phyloP scores from a whole-genome alignment of 1,140 invertebrate species.

The Drosophila ambigua region DNA sequence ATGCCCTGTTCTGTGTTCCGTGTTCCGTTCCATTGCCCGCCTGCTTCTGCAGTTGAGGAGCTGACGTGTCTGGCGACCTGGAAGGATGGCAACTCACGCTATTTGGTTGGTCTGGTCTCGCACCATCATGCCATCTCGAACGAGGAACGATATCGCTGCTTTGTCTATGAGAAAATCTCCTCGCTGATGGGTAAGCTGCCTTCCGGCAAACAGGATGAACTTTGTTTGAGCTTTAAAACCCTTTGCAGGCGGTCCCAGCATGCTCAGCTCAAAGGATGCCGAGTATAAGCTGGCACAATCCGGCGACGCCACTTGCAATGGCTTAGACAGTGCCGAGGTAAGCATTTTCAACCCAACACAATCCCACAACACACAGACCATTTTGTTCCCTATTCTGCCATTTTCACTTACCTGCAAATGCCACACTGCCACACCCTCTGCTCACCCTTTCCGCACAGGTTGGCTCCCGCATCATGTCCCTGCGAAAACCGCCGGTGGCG shows the following conservation, averaged over 20 bases:
- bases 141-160: conserved; percentile 96
- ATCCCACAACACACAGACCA: not conserved
- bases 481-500: conserved; percentile 79
- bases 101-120: conserved; percentile 91
- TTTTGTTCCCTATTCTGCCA: conserved; percentile 14
- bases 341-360: conserved; percentile 41
- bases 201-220: conserved; percentile 49
- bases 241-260: conserved; percentile 69
- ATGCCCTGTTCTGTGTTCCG: not conserved
- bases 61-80: conserved; percentile 93
- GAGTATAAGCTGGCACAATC: conserved; percentile 93
- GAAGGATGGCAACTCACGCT: conserved; percentile 94
- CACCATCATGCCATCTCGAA: conserved; percentile 93
- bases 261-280: conserved; percentile 84
- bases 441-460: conserved; percentile 55
- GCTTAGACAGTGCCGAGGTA: conserved; percentile 89
- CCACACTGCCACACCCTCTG: conserved; percentile 9
- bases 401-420: conserved; percentile 46
- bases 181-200: conserved; percentile 78
- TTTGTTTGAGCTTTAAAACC: conserved; percentile 52
- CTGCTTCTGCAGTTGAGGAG: conserved; percentile 89
- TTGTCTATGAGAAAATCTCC: conserved; percentile 92
- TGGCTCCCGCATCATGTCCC: conserved; percentile 83
- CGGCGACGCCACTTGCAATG: conserved; percentile 94
- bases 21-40: not conserved